Evolutionary conservation across 2,113 vertebrate species (phyloP).

Genomic region (Nanorana parkeri): DNA sequence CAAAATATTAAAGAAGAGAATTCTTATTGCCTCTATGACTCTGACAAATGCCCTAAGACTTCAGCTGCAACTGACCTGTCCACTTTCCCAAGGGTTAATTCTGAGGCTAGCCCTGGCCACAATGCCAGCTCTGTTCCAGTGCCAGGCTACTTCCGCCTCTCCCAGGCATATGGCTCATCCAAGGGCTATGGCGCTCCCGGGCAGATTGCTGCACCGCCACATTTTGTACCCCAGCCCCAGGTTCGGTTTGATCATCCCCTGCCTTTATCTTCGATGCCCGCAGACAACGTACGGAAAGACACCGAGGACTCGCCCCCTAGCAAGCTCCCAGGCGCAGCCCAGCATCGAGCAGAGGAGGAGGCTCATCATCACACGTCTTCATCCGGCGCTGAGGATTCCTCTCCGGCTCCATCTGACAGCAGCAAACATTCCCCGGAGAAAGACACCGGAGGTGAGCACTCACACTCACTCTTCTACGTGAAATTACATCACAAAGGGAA

Average conservation of each 20-base stretch:
- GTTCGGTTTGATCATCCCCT: slow-evolving; percentile 81
- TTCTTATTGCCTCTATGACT: slow-evolving; percentile 94
- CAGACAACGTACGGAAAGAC: slow-evolving; percentile 80
- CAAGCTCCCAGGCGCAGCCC: slow-evolving; percentile 77
- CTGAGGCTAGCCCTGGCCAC: slow-evolving; percentile 77
- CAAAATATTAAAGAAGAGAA: slow-evolving; percentile 96
- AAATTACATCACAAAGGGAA: slow-evolving; percentile 54
- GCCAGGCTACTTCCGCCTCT: slow-evolving; percentile 96
- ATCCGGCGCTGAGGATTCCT: slow-evolving; percentile 88
- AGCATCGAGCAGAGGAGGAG: slow-evolving; percentile 81
- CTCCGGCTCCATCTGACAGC: slow-evolving; percentile 86
- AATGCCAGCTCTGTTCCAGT: slow-evolving; percentile 85
- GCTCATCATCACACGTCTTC: slow-evolving; percentile 83
- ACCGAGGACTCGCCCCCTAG: slow-evolving; percentile 80
- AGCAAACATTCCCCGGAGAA: slow-evolving; percentile 86
- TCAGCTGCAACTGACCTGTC: slow-evolving; percentile 80
- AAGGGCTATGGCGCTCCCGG: slow-evolving; percentile 82
- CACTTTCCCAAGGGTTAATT: slow-evolving; percentile 78
- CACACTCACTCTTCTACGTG: neutral
- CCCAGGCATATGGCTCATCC: slow-evolving; percentile 90
- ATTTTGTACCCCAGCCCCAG: slow-evolving; percentile 80
- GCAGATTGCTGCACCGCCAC: slow-evolving; percentile 74
- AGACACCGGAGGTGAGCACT: slow-evolving; percentile 85
- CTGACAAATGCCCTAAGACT: slow-evolving; percentile 92
- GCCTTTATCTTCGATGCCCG: slow-evolving; percentile 73